A percentile compares a stretch with the other conserved stretches of the same genome.
Conservation (phyloP, 1,140 invertebrate genomes). For the Cydia fagiglandana region DNA sequence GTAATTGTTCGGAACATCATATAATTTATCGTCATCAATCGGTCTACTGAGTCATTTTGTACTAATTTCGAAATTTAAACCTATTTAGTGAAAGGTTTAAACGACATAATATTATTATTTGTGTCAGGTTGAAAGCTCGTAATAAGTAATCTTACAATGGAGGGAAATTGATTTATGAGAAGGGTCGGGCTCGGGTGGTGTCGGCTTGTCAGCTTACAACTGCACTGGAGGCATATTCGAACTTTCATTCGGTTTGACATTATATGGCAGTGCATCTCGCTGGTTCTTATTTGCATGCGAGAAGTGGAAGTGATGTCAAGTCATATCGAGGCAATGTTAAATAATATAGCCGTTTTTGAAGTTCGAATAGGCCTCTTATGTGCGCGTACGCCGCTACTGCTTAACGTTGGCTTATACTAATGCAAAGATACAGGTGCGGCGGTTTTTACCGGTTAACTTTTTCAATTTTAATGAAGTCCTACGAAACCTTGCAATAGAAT, state of each 20-base stretch:
- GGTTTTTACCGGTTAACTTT: background rate
- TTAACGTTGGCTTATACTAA: background rate
- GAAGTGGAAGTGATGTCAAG: too few relatives aligned
- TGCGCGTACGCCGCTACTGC: background rate
- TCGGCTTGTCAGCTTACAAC: slow-evolving; percentile 7
- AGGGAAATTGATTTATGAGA: slow-evolving; percentile 5
- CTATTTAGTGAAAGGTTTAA: background rate
- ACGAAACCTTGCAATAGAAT: too few relatives aligned
- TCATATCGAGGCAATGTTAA: too few relatives aligned
- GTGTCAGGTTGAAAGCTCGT: background rate
- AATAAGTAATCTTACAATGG: slow-evolving; percentile 5
- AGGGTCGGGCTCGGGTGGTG: background rate
- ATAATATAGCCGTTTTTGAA: background rate
- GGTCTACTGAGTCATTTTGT: too few relatives aligned
- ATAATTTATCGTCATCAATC: too few relatives aligned
- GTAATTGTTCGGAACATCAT: too few relatives aligned
- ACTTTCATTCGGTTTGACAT: background rate
- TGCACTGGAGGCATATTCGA: background rate
- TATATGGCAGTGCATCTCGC: too few relatives aligned
- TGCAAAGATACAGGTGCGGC: background rate
- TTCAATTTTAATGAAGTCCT: background rate
- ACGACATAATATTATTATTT: background rate
- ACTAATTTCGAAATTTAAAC: too few relatives aligned
- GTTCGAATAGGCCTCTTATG: background rate
- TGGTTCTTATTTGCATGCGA: too few relatives aligned